A percentile compares a stretch with the other conserved stretches of the same genome.
Conservation (phyloP, 2,888 invertebrate species). For the Coremacera marginata region DNA sequence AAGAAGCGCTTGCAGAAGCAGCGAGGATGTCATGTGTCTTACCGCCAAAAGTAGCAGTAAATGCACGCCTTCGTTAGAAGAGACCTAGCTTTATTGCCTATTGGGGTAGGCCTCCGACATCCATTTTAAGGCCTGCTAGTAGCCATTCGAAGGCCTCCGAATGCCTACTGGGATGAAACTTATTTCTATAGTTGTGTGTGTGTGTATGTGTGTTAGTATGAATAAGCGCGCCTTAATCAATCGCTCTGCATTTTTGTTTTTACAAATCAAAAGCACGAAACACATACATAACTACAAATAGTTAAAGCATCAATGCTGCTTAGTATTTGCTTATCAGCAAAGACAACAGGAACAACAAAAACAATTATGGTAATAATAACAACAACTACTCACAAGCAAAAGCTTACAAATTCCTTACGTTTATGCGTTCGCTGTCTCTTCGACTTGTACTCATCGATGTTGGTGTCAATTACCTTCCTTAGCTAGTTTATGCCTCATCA, state of each 20-base stretch:
- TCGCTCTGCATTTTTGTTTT: background rate
- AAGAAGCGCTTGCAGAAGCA: no score
- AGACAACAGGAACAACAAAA: background rate
- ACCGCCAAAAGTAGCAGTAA: no score
- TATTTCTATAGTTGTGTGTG: background rate
- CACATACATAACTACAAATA: background rate
- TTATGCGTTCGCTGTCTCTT: background rate
- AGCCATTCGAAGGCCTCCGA: no score
- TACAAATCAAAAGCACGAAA: background rate
- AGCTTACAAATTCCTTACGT: background rate
- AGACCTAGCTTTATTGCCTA: no score
- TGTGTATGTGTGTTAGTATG: background rate
- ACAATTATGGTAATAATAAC: background rate
- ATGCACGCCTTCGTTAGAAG: no score
- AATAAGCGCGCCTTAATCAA: background rate
- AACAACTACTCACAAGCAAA: background rate
- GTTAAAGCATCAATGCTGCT: background rate
- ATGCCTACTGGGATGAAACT: no score
- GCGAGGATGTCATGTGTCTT: no score
- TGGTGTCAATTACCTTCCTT: constrained; percentile 23
- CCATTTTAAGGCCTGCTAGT: no score
- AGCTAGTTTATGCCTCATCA: constrained; percentile 14
- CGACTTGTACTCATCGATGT: background rate
- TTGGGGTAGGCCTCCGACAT: no score
- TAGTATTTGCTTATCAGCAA: background rate